Evolutionary conservation across 2,113 vertebrate species (phyloP), one percentile per base, ranked within the genome.

Genomic region (Saguinus midas): DNA sequence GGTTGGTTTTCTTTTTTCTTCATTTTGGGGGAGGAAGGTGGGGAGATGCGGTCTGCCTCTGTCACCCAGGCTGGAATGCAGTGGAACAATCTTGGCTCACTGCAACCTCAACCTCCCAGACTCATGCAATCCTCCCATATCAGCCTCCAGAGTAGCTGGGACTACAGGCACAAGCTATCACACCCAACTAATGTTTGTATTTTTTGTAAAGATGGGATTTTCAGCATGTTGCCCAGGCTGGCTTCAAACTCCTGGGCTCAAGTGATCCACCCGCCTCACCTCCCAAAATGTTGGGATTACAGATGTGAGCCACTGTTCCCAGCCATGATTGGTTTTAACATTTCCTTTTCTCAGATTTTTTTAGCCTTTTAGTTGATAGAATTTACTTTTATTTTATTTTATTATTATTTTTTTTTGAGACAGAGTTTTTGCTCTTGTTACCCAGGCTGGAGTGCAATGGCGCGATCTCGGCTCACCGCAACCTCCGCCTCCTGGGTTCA

Each of bases 291-390:
- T 8, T 68, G 66, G 66, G 32, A 68, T n/a, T 68, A 68, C 16
- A 68, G 32, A 64, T 14, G 7, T 37, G n/a, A n/a, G 35, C 35
- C 68, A 70, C 68, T 35, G 68, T 20, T 35, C 68, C 35, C 32
- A 3, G 68, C 17, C 68, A 50, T 84, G 32, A 57, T 3, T 4
- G 10, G 32, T 70, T 96, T 70, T 95, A 75, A 55, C 13, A 66
- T 92, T 96, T 91, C 40, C 58, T 94, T 92, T 78, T 90, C 55
- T 80, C 58, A 68, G 45, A 66, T 66, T 58, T 66, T 81, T 90
- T 35, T 32, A 64, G 52, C 40, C 50, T 32, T 76, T 87, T 37
- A 40, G 8, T 70, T 87, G 68, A 76, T 0, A 93, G 57, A 81
- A 90, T 75, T 76, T 43, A 55, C 48, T 68, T 95, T 66, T 80